Conservation (phyloP, 2,888 invertebrate species). For the Tenthredo mesomela region DNA sequence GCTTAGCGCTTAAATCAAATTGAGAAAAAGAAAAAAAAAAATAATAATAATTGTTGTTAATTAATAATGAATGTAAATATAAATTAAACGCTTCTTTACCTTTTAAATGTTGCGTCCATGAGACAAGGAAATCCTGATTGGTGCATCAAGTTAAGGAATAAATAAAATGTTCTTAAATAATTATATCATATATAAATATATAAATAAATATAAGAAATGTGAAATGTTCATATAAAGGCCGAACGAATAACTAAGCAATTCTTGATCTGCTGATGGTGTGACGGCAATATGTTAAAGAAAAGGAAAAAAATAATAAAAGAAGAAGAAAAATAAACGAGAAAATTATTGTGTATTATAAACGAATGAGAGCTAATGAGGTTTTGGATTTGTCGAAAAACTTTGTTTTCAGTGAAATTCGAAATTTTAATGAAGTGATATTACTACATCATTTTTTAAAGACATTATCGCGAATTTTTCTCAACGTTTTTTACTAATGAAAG, state of each 20-base stretch:
- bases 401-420: not conserved
- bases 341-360: constrained; percentile 19
- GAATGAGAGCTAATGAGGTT: constrained; percentile 16
- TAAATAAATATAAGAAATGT: constrained; percentile 33
- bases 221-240: not conserved
- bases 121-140: constrained; percentile 46
- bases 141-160: constrained; percentile 48
- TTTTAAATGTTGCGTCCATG: constrained; percentile 47
- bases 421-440: not conserved
- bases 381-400: not conserved
- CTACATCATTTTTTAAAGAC: not conserved
- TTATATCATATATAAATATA: constrained; percentile 43
- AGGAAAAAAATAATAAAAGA: not conserved
- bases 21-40: not conserved
- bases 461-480: not conserved
- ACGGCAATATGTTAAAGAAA: constrained; percentile 32
- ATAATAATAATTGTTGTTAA: constrained; percentile 31
- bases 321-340: constrained; percentile 3
- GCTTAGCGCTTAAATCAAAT: constrained; percentile 48
- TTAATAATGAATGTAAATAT: constrained; percentile 43
- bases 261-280: not conserved
- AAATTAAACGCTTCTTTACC: constrained; percentile 43
- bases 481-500: not conserved
- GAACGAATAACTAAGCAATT: constrained; percentile 7
- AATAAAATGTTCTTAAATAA: constrained; percentile 44